Conservation (phyloP, 1,140 invertebrate species). For the Drosophila malerkotliana region DNA sequence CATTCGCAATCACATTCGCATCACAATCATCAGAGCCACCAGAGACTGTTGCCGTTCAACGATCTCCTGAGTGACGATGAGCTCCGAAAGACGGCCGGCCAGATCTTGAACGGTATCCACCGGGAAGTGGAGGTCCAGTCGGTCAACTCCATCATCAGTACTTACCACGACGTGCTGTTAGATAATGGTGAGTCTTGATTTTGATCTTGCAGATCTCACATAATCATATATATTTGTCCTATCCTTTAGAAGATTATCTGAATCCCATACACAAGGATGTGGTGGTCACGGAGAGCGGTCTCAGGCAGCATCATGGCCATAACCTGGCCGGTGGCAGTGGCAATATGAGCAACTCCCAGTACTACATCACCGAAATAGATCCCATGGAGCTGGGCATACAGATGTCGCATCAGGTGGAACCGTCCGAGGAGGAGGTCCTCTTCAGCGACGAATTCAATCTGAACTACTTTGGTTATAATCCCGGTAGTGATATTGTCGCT, state of each 20-base stretch:
- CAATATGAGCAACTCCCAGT: conserved; percentile 59
- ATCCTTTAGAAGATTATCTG: conserved; percentile 81
- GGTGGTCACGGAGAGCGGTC: conserved; percentile 83
- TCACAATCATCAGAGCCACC: conserved; percentile 41
- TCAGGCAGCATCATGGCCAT: conserved; percentile 59
- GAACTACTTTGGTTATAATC: conserved; percentile 83
- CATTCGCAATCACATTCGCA: conserved; percentile 17
- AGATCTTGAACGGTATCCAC: conserved; percentile 84
- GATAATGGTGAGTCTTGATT: conserved; percentile 70
- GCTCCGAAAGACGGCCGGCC: conserved; percentile 83
- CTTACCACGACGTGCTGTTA: conserved; percentile 77
- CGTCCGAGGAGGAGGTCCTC: conserved; percentile 78
- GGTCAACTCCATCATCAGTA: conserved; percentile 79
- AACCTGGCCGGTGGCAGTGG: conserved; percentile 16
- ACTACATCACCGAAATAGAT: conserved; percentile 83
- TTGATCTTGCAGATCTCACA: neutral
- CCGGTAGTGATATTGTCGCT: conserved; percentile 81
- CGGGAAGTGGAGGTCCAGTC: conserved; percentile 84
- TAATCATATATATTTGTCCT: neutral
- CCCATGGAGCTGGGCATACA: conserved; percentile 83
- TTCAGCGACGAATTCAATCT: conserved; percentile 83
- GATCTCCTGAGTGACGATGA: conserved; percentile 78
- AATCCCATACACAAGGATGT: conserved; percentile 84
- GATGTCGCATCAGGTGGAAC: conserved; percentile 75
- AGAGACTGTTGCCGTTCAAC: conserved; percentile 70